A percentile compares a stretch with the other conserved stretches of the same genome.
These are phyloP conservation scores for Lamprotornis superbus DNA, from an alignment of 2,113 vertebrate genomes.

Conservation along the genomic window DNA sequence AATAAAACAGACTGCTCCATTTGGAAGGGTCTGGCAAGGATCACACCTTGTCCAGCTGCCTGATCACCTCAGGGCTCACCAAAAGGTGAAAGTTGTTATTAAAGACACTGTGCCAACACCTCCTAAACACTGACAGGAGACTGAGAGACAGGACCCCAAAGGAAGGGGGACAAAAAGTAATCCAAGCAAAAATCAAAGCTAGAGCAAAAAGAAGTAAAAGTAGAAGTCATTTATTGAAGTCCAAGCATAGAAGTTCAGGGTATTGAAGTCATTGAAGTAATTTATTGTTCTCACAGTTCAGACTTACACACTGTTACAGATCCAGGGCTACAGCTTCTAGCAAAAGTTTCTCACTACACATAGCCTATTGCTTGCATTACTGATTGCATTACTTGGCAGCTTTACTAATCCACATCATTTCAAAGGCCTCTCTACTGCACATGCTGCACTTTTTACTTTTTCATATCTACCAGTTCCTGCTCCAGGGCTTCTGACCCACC, in stretches of 20 bases:
- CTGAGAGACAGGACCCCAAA: too few relatives aligned
- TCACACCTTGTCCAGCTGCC: neutral
- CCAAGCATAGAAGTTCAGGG: too few relatives aligned
- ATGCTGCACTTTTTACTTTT: neutral
- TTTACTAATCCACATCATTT: neutral
- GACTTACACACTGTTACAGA: too few relatives aligned
- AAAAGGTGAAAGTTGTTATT: neutral
- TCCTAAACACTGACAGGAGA: neutral
- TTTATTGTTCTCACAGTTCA: too few relatives aligned
- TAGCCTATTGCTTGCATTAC: too few relatives aligned
- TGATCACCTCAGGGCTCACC: neutral
- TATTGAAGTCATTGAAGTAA: too few relatives aligned
- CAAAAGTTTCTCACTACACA: neutral
- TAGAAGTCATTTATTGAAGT: too few relatives aligned
- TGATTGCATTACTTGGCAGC: neutral
- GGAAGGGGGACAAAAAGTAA: too few relatives aligned
- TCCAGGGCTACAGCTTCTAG: too few relatives aligned
- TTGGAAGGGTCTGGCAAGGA: neutral
- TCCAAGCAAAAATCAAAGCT: too few relatives aligned
- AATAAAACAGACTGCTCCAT: neutral
- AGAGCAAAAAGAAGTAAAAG: too few relatives aligned
- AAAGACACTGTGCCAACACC: neutral
- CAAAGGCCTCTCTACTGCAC: neutral
- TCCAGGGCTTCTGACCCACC: too few relatives aligned
- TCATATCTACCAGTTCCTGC: neutral